Base-by-base conservation (phyloP, 1,140 invertebrate genomes). In the Aplysia californica region DNA sequence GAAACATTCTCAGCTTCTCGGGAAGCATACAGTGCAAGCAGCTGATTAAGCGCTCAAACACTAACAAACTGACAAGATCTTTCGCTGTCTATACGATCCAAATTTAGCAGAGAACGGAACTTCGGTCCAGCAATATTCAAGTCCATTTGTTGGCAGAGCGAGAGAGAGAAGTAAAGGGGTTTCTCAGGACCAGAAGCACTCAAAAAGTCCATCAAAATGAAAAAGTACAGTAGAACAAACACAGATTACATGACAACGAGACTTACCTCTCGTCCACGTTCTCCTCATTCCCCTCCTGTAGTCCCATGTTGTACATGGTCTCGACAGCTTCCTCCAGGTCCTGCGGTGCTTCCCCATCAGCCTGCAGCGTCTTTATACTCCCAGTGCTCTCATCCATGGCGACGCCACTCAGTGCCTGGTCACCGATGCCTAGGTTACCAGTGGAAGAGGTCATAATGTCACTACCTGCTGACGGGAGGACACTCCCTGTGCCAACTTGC, bases 331-430 rank as follows among this genome's bases (percentile, higher is more conserved):
- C 59, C 26, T 75, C 38, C 33, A 75, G 61, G 23, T 35, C 26
- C 29, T 59, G 23, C 29, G 72, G 38, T 23, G 58, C 0, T 0
- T 31, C 3, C 33, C 5, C 61, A 65, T 75, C 70, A 21, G 50
- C 59, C 31, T 75, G 36, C 39, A 75, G 33, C 15, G 72, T 75
- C 23, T 44, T 66, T 31, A 66, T 55, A 50, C 72, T 75, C 10
- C 39, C 61, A 10, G 61, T 75, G 26, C 72, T 75, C 26, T 65
- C 61, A 66, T 75, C 61, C 72, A 75, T 75, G n/a, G n/a, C n/a
- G n/a, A n/a, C n/a, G n/a, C n/a, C n/a, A n/a, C n/a, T n/a, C n/a
- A n/a, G n/a, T n/a, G n/a, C n/a, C n/a, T n/a, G n/a, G n/a, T n/a
- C n/a, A 1, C 38, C 72, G 2, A 31, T 18, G 2, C 72, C 72